A percentile compares a stretch with the other conserved stretches of the same genome.
Conservation (phyloP, 2,797 vertebrate genomes). For the Semaprochilodus insignis region DNA sequence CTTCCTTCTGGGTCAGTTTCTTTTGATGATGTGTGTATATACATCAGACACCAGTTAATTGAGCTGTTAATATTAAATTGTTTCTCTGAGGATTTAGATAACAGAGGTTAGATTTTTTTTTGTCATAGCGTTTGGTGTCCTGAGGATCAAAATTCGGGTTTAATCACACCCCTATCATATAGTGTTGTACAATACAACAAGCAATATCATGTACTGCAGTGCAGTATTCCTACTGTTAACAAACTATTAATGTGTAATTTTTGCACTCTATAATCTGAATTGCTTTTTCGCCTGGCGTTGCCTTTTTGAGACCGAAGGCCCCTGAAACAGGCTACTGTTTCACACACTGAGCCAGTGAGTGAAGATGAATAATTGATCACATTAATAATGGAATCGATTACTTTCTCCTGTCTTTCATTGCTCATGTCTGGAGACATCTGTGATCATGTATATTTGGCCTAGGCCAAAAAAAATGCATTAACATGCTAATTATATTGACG, state of each 20-base stretch:
- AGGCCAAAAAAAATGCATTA: neutral
- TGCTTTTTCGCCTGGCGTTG: neutral
- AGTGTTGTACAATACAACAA: neutral
- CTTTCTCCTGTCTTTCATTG: slow-evolving; percentile 33
- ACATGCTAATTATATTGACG: slow-evolving; percentile 7
- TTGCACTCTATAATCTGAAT: neutral
- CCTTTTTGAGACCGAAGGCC: slow-evolving; percentile 25
- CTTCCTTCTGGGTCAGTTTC: no score
- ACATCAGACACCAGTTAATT: no score
- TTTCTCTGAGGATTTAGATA: no score
- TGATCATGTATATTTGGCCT: slow-evolving; percentile 10
- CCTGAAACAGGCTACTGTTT: slow-evolving; percentile 54
- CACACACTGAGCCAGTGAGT: slow-evolving; percentile 33
- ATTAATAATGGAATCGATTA: slow-evolving; percentile 34
- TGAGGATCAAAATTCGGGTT: no score
- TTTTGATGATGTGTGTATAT: no score
- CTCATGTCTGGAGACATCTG: slow-evolving; percentile 17
- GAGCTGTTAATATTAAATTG: no score
- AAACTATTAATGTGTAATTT: neutral
- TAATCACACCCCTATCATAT: neutral
- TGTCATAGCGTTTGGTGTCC: no score
- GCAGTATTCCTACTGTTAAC: neutral
- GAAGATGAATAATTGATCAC: slow-evolving; percentile 50
- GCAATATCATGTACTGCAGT: neutral
- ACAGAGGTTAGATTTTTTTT: no score